Base-by-base conservation (phyloP, 23 tunicate genomes). In the Trididemnum clinides region DNA sequence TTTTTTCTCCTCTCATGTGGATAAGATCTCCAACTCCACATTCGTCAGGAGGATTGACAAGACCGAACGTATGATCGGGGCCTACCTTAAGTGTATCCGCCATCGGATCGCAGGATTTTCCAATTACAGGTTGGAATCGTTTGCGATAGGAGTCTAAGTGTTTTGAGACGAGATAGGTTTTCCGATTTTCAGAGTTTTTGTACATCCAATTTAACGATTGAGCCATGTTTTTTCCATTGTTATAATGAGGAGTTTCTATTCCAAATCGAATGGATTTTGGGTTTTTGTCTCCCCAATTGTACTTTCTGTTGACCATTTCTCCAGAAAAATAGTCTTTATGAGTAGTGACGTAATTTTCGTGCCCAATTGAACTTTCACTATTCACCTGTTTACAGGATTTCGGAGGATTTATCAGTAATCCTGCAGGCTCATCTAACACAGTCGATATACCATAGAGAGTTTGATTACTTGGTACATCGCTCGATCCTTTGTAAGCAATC, bases 311-410 rank as follows among this genome's bases (percentile, higher is more conserved):
- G 0, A 57, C 64, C 65, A 76, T 87, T 57, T 94, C 98, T 29
- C 98, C 98, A 21, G 85, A 89, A 62, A 85, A 33, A 72, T 94
- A 94, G 62, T 89, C 98, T 35, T 89, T 83, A 57, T 94, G 98
- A 34, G 91, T 85, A 12, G 76, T 62, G 7, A 91, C 86, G 76
- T 94, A 94, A 5, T 64, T 75, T 5, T 81, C 90, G 32, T 94
- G 98, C n/a, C 90, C 90, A 30, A 49, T 76, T 49, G 85, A 57
- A 0, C 83, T 59, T 76, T 94, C 98, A 33, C 78, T 93, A 5
- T 69, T 50, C 1, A 94, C 86, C 39, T 85, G 81, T 62, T 75
- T 50, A 26, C 39, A 32, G 37, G 95, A 69, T 50, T 94, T 94
- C 3, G 44, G 57, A 6, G 98, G 94, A 77, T 94, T 94, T 21